These are phyloP conservation scores for Myiozetetes cayanensis DNA, from an alignment of 2,113 vertebrate genomes.

Conservation along the genomic window DNA sequence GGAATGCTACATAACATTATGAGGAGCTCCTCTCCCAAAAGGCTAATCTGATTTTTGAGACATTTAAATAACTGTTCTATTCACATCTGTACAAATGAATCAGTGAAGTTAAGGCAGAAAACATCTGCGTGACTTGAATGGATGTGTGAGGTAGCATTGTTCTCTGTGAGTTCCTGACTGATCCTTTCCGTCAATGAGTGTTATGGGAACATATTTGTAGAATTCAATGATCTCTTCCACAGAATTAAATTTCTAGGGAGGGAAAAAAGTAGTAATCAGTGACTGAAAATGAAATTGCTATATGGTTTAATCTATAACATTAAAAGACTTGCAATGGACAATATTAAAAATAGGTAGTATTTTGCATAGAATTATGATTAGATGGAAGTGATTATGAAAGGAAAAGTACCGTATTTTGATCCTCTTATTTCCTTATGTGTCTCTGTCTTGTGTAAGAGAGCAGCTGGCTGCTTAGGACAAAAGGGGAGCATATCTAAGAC, in stretches of 20 bases:
- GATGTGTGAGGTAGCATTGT: conserved; percentile 79
- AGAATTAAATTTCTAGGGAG: conserved; percentile 82
- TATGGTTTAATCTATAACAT: neutral
- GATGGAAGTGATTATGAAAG: neutral
- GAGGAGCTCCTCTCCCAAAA: neutral
- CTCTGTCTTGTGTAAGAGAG: neutral
- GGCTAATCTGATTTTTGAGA: neutral
- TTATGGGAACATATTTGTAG: conserved; percentile 83
- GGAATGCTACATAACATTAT: neutral
- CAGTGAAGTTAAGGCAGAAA: neutral
- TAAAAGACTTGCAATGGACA: neutral
- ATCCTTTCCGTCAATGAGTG: conserved; percentile 82
- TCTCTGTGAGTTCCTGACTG: conserved; percentile 49
- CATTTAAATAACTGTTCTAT: neutral
- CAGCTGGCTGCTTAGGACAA: neutral
- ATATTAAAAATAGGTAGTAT: neutral
- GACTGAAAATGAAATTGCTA: neutral
- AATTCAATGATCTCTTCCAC: conserved; percentile 88
- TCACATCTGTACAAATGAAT: neutral
- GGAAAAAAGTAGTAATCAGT: conserved; percentile 14
- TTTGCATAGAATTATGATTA: neutral
- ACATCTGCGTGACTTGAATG: conserved; percentile 20
- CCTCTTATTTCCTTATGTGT: neutral
- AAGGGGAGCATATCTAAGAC: neutral
- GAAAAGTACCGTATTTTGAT: neutral